Percentiles rank a stretch among this genome's conserved stretches.
Conservation (phyloP, 2,888 invertebrate genomes). For the Norana najaformis region DNA sequence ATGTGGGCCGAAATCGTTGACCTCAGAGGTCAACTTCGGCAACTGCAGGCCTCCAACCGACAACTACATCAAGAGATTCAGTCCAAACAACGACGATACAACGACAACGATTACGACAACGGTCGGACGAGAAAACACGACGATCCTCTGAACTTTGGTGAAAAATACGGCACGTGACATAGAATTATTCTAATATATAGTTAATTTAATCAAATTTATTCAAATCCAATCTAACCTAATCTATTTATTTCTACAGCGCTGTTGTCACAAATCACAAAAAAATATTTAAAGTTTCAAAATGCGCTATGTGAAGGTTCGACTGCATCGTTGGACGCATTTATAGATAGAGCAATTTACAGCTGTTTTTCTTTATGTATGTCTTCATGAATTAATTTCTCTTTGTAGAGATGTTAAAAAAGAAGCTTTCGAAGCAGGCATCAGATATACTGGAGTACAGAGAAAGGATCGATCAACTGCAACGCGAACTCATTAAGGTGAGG, state of each 20-base stretch:
- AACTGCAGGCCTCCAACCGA: background rate
- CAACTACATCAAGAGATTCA: background rate
- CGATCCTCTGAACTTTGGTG: background rate
- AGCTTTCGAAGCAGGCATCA: background rate
- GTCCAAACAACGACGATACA: background rate
- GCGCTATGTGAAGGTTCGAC: too few species aligned
- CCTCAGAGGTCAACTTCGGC: background rate
- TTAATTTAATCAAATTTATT: background rate
- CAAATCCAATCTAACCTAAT: too few species aligned
- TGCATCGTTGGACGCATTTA: background rate
- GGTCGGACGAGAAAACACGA: background rate
- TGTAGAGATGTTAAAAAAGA: background rate
- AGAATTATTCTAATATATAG: background rate
- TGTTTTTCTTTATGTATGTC: background rate
- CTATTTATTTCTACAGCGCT: too few species aligned
- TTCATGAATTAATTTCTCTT: background rate
- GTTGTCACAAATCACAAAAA: too few species aligned
- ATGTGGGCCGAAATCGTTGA: conserved; percentile 17
- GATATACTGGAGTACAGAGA: background rate
- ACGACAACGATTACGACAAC: conserved; percentile 1
- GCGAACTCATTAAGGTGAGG: background rate
- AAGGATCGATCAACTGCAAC: background rate
- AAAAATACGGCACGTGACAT: background rate
- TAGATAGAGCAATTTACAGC: background rate
- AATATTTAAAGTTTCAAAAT: too few species aligned